Conservation (phyloP, 2,888 invertebrate species). For the Dasysyrphus albostriatus region DNA sequence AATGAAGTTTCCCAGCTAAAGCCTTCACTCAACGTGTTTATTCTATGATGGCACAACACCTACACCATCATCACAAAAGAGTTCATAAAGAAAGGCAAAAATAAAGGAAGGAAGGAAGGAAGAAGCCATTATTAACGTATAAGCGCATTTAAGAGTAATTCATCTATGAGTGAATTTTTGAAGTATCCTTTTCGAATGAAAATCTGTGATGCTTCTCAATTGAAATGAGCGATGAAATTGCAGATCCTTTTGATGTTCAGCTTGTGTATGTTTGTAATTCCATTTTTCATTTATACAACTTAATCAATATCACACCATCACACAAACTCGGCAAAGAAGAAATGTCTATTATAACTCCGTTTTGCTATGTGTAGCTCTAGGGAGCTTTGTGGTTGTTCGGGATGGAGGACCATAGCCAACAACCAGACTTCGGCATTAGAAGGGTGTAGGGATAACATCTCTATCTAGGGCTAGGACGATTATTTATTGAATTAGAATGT, state of each 20-base stretch:
- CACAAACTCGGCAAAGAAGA: background rate
- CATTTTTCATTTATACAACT: constrained; percentile 36
- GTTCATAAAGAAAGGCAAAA: background rate
- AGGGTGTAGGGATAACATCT: background rate
- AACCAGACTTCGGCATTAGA: background rate
- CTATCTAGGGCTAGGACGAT: constrained; percentile 5
- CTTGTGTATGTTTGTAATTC: background rate
- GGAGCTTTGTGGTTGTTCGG: background rate
- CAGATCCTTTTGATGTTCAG: constrained; percentile 16
- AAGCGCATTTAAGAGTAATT: constrained; percentile 39
- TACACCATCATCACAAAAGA: background rate
- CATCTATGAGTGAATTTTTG: constrained; percentile 40
- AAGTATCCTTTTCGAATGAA: constrained; percentile 26
- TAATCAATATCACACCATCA: constrained; percentile 56
- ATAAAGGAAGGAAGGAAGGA: constrained; percentile 16
- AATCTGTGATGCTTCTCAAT: constrained; percentile 18
- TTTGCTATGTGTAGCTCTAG: background rate
- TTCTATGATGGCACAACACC: constrained; percentile 1
- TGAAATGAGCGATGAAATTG: constrained; percentile 52
- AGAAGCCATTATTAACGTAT: constrained; percentile 58
- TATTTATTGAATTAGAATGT: constrained; percentile 49
- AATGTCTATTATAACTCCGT: background rate
- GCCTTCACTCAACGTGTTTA: background rate
- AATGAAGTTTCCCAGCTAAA: constrained; percentile 14
- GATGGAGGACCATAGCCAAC: constrained; percentile 17